phyloP scores from a whole-genome alignment of 1,140 invertebrate genomes.

The Drosophila azteca region DNA sequence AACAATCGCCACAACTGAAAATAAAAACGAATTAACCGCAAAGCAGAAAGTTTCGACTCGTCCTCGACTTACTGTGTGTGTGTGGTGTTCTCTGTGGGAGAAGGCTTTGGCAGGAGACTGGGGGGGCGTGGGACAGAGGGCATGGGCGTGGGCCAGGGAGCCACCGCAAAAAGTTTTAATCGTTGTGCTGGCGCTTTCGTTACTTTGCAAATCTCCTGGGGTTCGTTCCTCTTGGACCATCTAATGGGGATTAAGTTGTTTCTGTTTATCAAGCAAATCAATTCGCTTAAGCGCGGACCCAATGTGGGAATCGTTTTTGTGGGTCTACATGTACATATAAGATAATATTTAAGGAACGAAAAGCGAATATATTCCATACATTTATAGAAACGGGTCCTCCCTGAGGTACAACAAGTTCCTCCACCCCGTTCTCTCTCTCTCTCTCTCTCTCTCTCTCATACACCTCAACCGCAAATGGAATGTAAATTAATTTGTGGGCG shows the following conservation, averaged over 20 bases:
- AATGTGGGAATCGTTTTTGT: too few species aligned
- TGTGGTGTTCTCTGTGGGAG: neutral
- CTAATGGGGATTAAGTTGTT: slow-evolving; percentile 38
- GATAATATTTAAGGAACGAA: too few species aligned
- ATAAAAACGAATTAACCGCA: slow-evolving; percentile 44
- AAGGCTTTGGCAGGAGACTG: neutral
- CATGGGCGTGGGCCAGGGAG: neutral
- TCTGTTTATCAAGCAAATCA: slow-evolving; percentile 23
- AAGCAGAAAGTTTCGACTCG: slow-evolving; percentile 38
- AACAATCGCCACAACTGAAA: slow-evolving; percentile 31
- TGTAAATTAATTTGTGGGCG: neutral
- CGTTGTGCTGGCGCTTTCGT: slow-evolving; percentile 7
- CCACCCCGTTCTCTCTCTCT: neutral
- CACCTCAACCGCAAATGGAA: too few species aligned
- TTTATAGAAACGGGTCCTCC: too few species aligned
- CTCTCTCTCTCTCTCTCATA: too few species aligned
- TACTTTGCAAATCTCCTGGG: slow-evolving; percentile 8
- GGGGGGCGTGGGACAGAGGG: slow-evolving; percentile 7
- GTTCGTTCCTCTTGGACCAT: slow-evolving; percentile 4
- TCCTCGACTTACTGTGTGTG: slow-evolving; percentile 28
- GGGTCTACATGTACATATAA: too few species aligned
- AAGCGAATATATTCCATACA: too few species aligned
- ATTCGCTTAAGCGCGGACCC: neutral
- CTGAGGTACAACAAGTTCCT: too few species aligned
- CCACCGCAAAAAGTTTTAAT: slow-evolving; percentile 46